Evolutionary conservation across 2,888 invertebrate genomes (phyloP).

Genomic region (Andrena bicolor): DNA sequence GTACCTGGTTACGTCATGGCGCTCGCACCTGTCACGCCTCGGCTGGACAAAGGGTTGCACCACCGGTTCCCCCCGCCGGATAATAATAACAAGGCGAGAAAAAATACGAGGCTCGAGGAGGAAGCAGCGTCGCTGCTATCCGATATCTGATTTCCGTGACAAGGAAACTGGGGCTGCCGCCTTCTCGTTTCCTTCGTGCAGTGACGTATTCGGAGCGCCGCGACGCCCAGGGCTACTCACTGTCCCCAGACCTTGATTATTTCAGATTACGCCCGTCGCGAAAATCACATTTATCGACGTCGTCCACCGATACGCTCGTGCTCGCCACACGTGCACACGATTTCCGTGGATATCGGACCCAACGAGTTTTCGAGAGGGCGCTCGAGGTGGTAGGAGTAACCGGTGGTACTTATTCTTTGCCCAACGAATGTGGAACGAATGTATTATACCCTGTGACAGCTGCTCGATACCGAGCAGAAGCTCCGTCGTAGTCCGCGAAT

Average conservation of each 20-base stretch:
- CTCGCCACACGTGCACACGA: neutral
- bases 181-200: slow-evolving; percentile 52
- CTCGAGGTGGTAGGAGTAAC: too few relatives aligned
- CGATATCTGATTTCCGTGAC: slow-evolving; percentile 79
- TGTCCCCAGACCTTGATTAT: slow-evolving; percentile 23
- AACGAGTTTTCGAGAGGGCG: too few relatives aligned
- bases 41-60: slow-evolving; percentile 77
- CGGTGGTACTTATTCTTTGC: too few relatives aligned
- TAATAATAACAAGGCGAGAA: slow-evolving; percentile 47
- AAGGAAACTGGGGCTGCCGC: slow-evolving; percentile 53
- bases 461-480: neutral
- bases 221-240: slow-evolving; percentile 47
- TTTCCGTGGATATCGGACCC: neutral
- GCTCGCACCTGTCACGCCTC: slow-evolving; percentile 79
- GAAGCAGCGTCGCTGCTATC: slow-evolving; percentile 58
- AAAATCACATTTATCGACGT: neutral
- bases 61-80: slow-evolving; percentile 50
- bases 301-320: neutral
- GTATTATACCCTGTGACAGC: slow-evolving; percentile 7
- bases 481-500: neutral
- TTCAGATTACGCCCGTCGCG: slow-evolving; percentile 2
- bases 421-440: neutral
- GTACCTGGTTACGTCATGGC: slow-evolving; percentile 80
- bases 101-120: slow-evolving; percentile 52
- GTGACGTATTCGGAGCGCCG: slow-evolving; percentile 52